phyloP scores from a whole-genome alignment of 64 coral and sea anemone genomes.

The Actinia equina region DNA sequence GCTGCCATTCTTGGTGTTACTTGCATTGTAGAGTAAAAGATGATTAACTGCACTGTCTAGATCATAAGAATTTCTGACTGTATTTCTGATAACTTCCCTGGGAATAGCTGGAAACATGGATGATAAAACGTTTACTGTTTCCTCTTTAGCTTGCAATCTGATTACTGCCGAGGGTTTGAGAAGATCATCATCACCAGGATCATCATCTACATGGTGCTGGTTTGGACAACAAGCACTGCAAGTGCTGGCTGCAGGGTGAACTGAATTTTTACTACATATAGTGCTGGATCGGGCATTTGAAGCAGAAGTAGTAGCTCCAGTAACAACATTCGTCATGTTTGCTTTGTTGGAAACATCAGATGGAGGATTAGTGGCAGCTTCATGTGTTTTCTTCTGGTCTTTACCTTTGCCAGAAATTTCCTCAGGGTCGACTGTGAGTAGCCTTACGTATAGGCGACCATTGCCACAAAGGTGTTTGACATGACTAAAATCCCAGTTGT shows the following conservation, averaged over 20 bases:
- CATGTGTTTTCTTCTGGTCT: conserved; percentile 15
- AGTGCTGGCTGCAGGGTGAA: neutral
- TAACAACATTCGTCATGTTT: neutral
- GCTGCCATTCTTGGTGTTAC: conserved; percentile 30
- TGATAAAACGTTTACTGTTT: conserved; percentile 33
- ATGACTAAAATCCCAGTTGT: conserved; percentile 66
- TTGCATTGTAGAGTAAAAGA: conserved; percentile 35
- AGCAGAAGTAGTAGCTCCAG: neutral
- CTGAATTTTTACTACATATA: neutral
- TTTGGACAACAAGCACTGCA: neutral
- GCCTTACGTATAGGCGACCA: conserved; percentile 42
- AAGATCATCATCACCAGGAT: conserved; percentile 32
- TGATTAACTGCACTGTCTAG: too few relatives aligned
- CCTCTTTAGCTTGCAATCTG: conserved; percentile 14
- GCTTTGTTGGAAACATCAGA: neutral
- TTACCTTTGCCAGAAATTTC: conserved; percentile 42
- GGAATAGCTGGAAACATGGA: conserved; percentile 53
- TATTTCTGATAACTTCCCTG: conserved; percentile 41
- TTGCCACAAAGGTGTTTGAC: conserved; percentile 59
- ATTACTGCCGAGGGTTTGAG: conserved; percentile 34
- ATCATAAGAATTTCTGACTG: conserved; percentile 35
- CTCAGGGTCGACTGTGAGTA: conserved; percentile 34
- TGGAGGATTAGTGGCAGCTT: neutral
- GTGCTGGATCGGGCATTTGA: neutral
- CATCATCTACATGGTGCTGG: conserved; percentile 13